These are phyloP conservation scores for Ispidina picta DNA, from an alignment of 2,797 vertebrate genomes.

Conservation along the genomic window DNA sequence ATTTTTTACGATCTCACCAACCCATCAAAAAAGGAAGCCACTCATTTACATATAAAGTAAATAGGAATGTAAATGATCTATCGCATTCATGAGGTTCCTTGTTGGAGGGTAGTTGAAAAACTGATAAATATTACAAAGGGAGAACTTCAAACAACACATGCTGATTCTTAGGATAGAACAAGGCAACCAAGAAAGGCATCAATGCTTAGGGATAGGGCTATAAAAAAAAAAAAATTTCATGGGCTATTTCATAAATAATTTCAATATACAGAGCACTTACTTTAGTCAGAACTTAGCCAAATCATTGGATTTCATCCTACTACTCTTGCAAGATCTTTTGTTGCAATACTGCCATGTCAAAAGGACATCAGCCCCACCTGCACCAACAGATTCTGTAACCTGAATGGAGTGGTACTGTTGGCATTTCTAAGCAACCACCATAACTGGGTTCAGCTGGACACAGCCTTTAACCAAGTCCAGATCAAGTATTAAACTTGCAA, in stretches of 20 bases:
- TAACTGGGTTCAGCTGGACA: neutral
- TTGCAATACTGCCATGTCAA: neutral
- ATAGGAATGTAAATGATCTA: neutral
- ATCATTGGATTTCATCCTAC: neutral
- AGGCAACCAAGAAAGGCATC: neutral
- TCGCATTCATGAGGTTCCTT: neutral
- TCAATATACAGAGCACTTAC: neutral
- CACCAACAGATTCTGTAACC: neutral
- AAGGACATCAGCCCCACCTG: accelerated
- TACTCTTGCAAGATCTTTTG: neutral
- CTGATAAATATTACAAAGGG: neutral
- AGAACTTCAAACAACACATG: neutral
- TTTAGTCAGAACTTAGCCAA: neutral
- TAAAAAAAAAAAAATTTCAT: neutral
- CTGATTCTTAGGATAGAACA: neutral
- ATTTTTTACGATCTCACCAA: neutral
- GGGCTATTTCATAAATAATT: neutral
- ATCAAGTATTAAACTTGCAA: neutral
- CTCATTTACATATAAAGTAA: accelerated
- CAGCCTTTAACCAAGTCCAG: neutral
- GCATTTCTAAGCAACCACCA: neutral
- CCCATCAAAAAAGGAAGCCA: neutral
- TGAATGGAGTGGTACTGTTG: neutral
- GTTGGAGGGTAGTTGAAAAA: neutral
- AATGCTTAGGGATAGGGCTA: accelerated